Conservation (phyloP, 2,888 invertebrate genomes). For the Neoascia interrupta region DNA sequence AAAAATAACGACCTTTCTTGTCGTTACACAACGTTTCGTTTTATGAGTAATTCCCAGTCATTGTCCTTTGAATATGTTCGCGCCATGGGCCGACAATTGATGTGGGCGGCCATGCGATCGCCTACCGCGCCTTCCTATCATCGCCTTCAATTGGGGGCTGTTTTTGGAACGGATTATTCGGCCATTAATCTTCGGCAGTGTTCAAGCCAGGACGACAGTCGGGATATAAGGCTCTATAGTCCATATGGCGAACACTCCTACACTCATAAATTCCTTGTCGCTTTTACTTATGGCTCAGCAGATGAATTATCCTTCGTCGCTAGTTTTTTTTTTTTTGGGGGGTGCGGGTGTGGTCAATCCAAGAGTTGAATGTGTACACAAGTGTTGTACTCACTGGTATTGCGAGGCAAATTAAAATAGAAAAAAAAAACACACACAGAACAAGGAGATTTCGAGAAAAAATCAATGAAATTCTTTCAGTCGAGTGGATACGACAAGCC, state of each 20-base stretch:
- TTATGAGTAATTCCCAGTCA: conserved; percentile 35
- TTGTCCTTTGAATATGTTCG: conserved; percentile 12
- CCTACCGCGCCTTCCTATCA: background rate
- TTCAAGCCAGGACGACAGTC: conserved; percentile 16
- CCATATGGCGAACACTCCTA: conserved; percentile 49
- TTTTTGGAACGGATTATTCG: conserved; percentile 55
- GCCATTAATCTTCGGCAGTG: conserved; percentile 64
- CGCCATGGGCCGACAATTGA: conserved; percentile 42
- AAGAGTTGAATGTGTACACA: background rate
- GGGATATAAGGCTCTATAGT: conserved; percentile 38
- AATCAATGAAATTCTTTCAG: too few species aligned
- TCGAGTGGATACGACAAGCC: too few species aligned
- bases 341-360: conserved; percentile 15
- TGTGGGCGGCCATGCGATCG: background rate
- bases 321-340: too few species aligned
- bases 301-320: conserved; percentile 44
- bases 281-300: conserved; percentile 35
- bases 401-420: conserved; percentile 1
- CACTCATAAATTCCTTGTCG: conserved; percentile 47
- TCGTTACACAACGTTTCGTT: conserved; percentile 46
- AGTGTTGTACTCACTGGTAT: conserved; percentile 15
- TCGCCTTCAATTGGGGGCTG: conserved; percentile 18
- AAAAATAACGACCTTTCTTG: conserved; percentile 62
- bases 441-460: too few species aligned
- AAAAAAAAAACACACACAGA: too few species aligned